Evolutionary conservation across 2,888 invertebrate genomes (phyloP).

Genomic region (Noctua pronuba): DNA sequence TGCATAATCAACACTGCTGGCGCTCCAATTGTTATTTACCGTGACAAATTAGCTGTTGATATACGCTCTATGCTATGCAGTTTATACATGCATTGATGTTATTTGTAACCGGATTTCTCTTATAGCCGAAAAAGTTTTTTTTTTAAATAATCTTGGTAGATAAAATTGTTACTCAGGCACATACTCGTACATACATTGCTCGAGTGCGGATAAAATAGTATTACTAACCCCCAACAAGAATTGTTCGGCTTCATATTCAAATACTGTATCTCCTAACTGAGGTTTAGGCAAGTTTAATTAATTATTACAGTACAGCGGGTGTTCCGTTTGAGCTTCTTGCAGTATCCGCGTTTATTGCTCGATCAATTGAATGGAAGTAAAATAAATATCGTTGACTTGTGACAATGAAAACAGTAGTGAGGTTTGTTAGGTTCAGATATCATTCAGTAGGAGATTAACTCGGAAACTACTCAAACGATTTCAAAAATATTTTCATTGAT

Average conservation of each 20-base stretch:
- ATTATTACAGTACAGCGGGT: background rate
- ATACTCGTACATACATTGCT: background rate
- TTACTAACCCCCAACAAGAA: background rate
- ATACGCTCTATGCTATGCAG: background rate
- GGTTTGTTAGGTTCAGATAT: background rate
- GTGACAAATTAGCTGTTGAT: background rate
- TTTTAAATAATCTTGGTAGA: too few relatives aligned
- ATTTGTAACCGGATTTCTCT: background rate
- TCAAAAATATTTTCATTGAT: background rate
- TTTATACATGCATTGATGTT: background rate
- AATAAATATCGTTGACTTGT: background rate
- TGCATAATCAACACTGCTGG: conserved; percentile 13
- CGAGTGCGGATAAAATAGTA: background rate
- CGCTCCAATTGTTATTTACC: conserved; percentile 19
- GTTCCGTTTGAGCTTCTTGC: background rate
- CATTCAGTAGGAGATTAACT: background rate
- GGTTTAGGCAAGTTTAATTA: background rate
- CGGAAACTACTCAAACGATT: background rate
- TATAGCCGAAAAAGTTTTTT: too few relatives aligned
- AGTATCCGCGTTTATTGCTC: background rate
- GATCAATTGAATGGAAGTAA: background rate
- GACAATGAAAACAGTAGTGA: background rate
- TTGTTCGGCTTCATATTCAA: background rate
- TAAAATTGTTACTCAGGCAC: too few relatives aligned
- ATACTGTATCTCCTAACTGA: background rate